phyloP scores from a whole-genome alignment of 2,888 invertebrate species.

The Pammene fasciana region DNA sequence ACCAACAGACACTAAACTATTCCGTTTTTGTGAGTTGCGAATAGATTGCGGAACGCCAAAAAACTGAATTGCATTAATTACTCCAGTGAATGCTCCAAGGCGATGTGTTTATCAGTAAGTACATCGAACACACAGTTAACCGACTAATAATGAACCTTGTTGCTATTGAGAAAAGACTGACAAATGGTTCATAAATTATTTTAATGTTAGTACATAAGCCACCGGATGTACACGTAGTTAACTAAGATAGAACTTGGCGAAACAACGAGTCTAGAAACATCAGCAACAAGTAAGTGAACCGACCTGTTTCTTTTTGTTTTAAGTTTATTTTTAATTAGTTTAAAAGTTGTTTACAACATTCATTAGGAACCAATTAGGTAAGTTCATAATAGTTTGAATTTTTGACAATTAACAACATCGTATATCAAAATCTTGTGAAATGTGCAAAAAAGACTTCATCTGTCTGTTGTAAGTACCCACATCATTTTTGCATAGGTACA shows the following conservation, averaged over 20 bases:
- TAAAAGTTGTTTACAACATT: not conserved
- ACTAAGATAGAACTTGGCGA: constrained; percentile 18
- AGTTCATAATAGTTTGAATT: no score
- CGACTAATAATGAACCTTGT: not conserved
- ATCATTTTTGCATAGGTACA: no score
- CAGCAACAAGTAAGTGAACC: not conserved
- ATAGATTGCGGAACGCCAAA: constrained; percentile 56
- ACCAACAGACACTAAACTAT: not conserved
- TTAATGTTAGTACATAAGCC: constrained; percentile 11
- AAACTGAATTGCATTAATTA: constrained; percentile 56
- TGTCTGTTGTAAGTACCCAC: no score
- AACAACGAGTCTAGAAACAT: constrained; percentile 19
- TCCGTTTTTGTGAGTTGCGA: constrained; percentile 54
- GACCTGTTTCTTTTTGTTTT: not conserved
- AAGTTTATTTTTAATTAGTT: not conserved
- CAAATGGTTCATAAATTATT: not conserved
- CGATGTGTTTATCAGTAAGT: constrained; percentile 48
- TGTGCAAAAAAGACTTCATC: no score
- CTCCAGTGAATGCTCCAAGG: constrained; percentile 65
- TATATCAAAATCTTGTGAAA: no score
- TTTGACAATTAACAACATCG: no score
- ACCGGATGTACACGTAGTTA: constrained; percentile 31
- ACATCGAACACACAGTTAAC: constrained; percentile 1
- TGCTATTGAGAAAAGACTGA: not conserved
- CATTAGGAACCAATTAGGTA: not conserved